Base-by-base conservation (phyloP, 2,888 invertebrate genomes). In the Cecidostiba fungosa region DNA sequence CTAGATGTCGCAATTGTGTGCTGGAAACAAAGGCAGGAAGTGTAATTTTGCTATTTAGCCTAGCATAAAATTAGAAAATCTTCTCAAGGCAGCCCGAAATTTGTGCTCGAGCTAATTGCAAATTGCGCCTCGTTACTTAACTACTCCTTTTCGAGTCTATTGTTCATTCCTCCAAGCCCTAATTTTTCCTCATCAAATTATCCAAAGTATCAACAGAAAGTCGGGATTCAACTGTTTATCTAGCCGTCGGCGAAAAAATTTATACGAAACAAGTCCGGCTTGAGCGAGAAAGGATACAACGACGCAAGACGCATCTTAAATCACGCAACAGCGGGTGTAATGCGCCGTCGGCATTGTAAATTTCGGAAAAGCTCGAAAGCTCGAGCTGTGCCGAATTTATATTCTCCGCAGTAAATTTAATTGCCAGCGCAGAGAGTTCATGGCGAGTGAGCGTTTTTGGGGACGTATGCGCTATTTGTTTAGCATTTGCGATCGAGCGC, bases 401-500 rank as follows among this genome's bases (percentile, higher is more conserved):
- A 70, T 59, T 32, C 77, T 39, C 23, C 54, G 72, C 70, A 81
- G 81, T 81, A 81, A 85, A 85, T 81, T 81, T 81, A 77, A 85
- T 81, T 81, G 72, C 54, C 29, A 19, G 47, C n/a, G 29, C 43
- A 12, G 32, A 19, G 36, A 16, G 59, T 36, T 43, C 32, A 12
- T 23, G 10, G 70, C 32, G 69, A 19, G 54, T 77, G 39, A 19
- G 54, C 82, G 39, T 77, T 77, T 77, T 83, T 77, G 39, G 62
- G 26, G 23, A 62, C 32, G 70, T 26, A 47, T 19, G 59, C 10
- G 54, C 76, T 80, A 70, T 80, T 85, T 77, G 70, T 80, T 84
- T 77, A 66, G 83, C 69, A 69, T 69, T n/a, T 76, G 82, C 85
- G 82, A 77, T 86, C 77, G 78, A 80, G 32, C 39, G 77, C 62